Percentiles rank a stretch among this genome's conserved stretches.
Evolutionary conservation across 2,113 vertebrate species (phyloP).

Genomic region (Psophia crepitans): DNA sequence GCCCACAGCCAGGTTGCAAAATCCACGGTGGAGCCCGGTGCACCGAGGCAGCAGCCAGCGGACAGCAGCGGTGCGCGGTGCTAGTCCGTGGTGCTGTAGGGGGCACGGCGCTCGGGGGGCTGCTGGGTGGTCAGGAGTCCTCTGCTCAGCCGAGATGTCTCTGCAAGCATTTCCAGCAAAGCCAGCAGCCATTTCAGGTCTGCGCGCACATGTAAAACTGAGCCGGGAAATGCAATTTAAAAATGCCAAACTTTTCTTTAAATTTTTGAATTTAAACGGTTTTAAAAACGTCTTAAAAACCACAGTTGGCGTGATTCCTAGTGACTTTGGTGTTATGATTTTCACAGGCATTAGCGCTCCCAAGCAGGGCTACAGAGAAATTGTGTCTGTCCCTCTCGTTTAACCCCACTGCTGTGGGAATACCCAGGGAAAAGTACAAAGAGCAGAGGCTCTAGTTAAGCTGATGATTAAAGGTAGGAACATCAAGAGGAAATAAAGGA

Average conservation of each 20-base stretch:
- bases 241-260: not conserved
- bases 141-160: not conserved
- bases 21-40: not conserved
- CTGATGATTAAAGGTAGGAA: not conserved
- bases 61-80: not conserved
- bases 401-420: not conserved
- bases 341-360: not conserved
- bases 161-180: not conserved
- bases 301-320: fast-evolving
- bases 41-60: not conserved
- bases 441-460: not conserved
- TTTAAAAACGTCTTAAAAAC: not conserved
- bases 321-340: not conserved
- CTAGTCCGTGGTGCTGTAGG: not conserved
- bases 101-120: too few relatives aligned
- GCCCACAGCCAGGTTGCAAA: not conserved
- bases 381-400: not conserved
- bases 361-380: not conserved
- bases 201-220: fast-evolving
- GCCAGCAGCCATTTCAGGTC: not conserved
- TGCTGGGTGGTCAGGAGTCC: not conserved
- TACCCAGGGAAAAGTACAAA: not conserved
- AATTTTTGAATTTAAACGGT: not conserved
- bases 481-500: not conserved
- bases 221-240: not conserved